Evolutionary conservation across 2,113 vertebrate genomes (phyloP), one percentile per base, ranked within the genome.

Genomic region (Panthera tigris): DNA sequence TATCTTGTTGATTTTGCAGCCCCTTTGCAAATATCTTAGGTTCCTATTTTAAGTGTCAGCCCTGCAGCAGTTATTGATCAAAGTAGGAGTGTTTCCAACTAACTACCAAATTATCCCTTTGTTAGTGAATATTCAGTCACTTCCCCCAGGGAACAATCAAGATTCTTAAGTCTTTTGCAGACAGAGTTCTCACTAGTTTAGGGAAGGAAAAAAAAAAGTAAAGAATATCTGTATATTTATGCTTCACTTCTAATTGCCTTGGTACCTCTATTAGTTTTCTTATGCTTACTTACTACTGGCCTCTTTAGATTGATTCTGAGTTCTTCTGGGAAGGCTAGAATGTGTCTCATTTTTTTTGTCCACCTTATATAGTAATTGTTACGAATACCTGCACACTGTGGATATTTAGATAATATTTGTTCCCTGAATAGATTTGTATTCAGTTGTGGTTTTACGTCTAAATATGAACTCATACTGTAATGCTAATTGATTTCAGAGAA

Each of bases 401-500:
- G 25, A 7, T 73, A 1, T 27, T 84, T 96, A 41, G 25, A 84
- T 83, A 83, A 52, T 96, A 78, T 92, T 92, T 96, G 71, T 93
- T 95, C 61, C 29, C 11, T 94, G 79, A 52, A n/a, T 97, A 92
- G 48, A 61, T 89, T 79, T 94, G 5, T 81, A n/a, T 91, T 95
- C 92, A 81, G 16, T 81, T 96, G 83, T 76, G 33, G 31, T 94
- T 94, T 95, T 57, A 65, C 21, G 11, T 84, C 31, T 41, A 81
- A 63, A 21, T 84, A 63, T 85, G 48, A 97, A 69, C 1, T 68
- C 21, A 36, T 57, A 18, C 41, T 80, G 68, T 65, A 29, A n/a
- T 82, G 15, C 57, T 84, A 89, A 81, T 61, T 89, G 57, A 39
- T 89, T 94, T 95, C 63, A 81, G 66, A 91, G 48, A 93, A 94